Conservation (phyloP, 1,140 invertebrate genomes). For the Bradysia coprophila region DNA sequence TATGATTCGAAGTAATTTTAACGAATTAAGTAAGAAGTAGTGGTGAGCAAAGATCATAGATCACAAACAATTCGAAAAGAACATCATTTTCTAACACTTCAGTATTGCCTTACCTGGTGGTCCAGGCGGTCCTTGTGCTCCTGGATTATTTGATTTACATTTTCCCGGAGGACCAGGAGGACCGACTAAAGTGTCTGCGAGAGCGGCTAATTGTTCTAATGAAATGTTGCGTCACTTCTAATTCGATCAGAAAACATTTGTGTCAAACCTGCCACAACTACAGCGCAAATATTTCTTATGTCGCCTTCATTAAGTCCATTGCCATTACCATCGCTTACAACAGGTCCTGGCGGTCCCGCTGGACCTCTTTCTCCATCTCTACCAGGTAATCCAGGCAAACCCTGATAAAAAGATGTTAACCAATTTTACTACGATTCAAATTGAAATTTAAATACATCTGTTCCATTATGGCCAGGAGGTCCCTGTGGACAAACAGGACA, state of each 20-base stretch:
- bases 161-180: constrained; percentile 10
- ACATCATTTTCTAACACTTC: too few species aligned
- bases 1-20: too few species aligned
- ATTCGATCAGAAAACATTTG: background rate
- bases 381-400: constrained; percentile 4
- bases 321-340: constrained; percentile 8
- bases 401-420: too few species aligned
- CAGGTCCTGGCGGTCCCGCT: constrained; percentile 7
- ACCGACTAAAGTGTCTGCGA: constrained; percentile 8
- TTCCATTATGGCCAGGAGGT: constrained; percentile 36
- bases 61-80: too few species aligned
- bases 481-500: constrained; percentile 34
- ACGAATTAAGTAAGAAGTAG: too few species aligned
- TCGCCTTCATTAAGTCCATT: background rate
- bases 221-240: background rate
- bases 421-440: too few species aligned
- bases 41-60: too few species aligned
- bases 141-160: constrained; percentile 6
- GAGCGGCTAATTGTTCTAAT: constrained; percentile 7
- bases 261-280: constrained; percentile 7
- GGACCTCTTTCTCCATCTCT: constrained; percentile 8
- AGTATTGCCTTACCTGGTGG: constrained; percentile 8
- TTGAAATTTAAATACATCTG: constrained; percentile 29
- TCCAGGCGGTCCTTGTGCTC: constrained; percentile 7
- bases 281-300: constrained; percentile 8